Base-by-base conservation (phyloP, 2,113 vertebrate genomes). In the Perognathus longimembris region DNA sequence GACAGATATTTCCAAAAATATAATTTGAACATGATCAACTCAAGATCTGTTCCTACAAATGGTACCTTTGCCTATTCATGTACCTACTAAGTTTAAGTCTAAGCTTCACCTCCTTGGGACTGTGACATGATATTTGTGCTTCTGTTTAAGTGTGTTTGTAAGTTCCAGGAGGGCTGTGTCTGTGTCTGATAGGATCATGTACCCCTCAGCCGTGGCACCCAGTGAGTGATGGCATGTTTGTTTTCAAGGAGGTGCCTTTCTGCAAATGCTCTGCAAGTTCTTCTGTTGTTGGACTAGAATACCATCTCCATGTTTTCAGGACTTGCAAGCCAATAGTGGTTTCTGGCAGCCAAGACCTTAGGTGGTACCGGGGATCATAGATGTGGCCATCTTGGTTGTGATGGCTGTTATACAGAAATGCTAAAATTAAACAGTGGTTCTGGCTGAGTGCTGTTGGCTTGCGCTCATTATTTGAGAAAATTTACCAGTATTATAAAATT, bases 401-500 rank as follows among this genome's bases (percentile, higher is more conserved):
- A n/a, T 90, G 67, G 89, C 77, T 89, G 61, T 95, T 95, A 36
- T 50, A 73, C 21, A 85, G 78, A 70, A 57, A 90, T 96, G 94
- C 94, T 96, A 94, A 94, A 96, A 97, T 95, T 95, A 95, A 94
- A 92, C 93, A 92, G 59, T 82, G 73, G 32, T 79, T 96, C 84
- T 97, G 91, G 95, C 63, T 96, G 83, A 91, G 38, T 59, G 14
- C 6, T 90, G 5, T 86, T 92, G 91, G 90, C 78, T 30, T 93
- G 74, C 79, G 93, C 95, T 96, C 75, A 95, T 94, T 67, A 86
- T 90, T 18, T 63, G 76, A 95, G 85, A 85, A 96, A 97, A 96
- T 94, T 75, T 92, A 38, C n/a, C 66, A 78, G 92, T 83, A 3
- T 66, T 96, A 85, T 75, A 87, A 90, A 94, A 59, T 76, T 95